Percentiles rank a stretch among this genome's conserved stretches.
phyloP scores from a whole-genome alignment of 2,797 vertebrate genomes.

The Pogoniulus pusillus region DNA sequence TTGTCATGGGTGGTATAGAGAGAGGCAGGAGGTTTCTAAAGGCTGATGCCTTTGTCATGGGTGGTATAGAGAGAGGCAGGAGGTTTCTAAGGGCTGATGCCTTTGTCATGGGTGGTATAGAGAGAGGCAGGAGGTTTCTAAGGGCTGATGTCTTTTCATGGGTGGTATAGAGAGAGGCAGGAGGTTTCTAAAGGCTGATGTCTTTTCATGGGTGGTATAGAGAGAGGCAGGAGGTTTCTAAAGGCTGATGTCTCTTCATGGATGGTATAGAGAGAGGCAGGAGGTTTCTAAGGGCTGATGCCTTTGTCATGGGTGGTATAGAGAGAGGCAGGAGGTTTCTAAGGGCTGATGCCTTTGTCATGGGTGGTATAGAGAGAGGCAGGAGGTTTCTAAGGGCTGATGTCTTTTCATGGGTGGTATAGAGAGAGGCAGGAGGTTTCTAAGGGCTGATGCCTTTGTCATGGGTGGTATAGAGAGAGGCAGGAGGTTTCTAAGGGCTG shows the following conservation, averaged over 20 bases:
- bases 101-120: not conserved
- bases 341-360: not conserved
- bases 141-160: too few species aligned
- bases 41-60: too few species aligned
- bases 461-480: not conserved
- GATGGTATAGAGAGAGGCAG: not conserved
- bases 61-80: not conserved
- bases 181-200: not conserved
- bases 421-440: not conserved
- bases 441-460: not conserved
- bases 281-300: not conserved
- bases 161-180: not conserved
- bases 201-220: not conserved
- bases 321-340: not conserved
- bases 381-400: not conserved
- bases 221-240: not conserved
- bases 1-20: not conserved
- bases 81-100: not conserved
- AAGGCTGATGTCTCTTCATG: not conserved
- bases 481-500: not conserved
- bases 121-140: not conserved
- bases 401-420: not conserved
- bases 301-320: not conserved
- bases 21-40: not conserved
- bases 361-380: not conserved